Evolutionary conservation across 2,113 vertebrate species (phyloP).

Genomic region (Bufo bufo): DNA sequence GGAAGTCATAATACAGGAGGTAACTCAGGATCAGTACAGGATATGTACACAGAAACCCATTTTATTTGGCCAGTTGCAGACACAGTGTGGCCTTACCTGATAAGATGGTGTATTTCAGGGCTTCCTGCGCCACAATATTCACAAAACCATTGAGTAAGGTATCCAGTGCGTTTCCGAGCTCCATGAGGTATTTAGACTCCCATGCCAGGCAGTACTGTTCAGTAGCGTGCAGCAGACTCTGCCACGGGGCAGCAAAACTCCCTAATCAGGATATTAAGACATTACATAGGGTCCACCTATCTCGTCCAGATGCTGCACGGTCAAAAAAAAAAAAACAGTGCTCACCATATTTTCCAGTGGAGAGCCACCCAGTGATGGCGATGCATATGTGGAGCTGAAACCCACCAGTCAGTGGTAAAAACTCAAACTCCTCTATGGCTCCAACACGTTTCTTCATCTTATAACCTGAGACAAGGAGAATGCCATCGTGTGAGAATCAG

Average conservation of each 20-base stretch:
- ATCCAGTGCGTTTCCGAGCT: conserved; percentile 85
- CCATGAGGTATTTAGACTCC: conserved; percentile 93
- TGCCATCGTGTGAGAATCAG: neutral
- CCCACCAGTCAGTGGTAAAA: conserved; percentile 86
- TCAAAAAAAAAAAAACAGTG: conserved; percentile 26
- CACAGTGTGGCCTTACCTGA: conserved; percentile 76
- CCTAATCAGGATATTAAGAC: conserved; percentile 61
- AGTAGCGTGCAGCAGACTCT: conserved; percentile 77
- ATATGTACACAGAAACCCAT: neutral
- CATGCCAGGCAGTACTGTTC: conserved; percentile 97
- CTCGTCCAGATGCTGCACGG: neutral
- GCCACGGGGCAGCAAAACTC: conserved; percentile 89
- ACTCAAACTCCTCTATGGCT: conserved; percentile 95
- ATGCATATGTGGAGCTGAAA: conserved; percentile 90
- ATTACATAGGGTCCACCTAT: neutral
- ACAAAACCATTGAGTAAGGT: conserved; percentile 88
- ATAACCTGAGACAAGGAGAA: conserved; percentile 77
- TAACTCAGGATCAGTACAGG: neutral
- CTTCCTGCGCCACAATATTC: conserved; percentile 93
- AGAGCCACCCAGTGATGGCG: conserved; percentile 93
- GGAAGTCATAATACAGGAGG: neutral
- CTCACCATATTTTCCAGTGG: conserved; percentile 91
- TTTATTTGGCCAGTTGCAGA: too few relatives aligned
- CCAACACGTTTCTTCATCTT: conserved; percentile 98
- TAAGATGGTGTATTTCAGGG: conserved; percentile 92